Conservation (phyloP, 2,797 vertebrate genomes). For the Gallinago solitaria region DNA sequence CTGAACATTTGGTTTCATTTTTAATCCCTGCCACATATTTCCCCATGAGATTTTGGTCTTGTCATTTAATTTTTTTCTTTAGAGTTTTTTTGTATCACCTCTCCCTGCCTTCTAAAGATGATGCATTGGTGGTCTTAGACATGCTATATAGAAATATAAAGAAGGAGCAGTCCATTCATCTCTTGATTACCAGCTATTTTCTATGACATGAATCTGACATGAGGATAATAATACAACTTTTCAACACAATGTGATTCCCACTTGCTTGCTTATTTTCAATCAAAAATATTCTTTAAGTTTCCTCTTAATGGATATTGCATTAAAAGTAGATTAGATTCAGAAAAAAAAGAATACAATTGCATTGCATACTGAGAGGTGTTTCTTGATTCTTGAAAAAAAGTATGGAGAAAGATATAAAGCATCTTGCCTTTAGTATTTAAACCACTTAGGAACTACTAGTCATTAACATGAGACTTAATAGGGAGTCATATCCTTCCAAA, state of each 20-base stretch:
- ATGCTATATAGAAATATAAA: not conserved
- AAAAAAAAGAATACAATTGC: not conserved
- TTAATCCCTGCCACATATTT: not conserved
- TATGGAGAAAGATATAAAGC: not conserved
- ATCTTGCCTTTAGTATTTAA: not conserved
- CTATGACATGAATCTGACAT: not conserved
- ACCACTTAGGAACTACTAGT: not conserved
- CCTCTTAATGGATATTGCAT: not conserved
- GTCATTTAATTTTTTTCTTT: slow-evolving; percentile 1
- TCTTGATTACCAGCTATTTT: not conserved
- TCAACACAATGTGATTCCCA: not conserved
- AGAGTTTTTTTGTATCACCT: not conserved
- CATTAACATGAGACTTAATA: not conserved
- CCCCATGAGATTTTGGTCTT: not conserved
- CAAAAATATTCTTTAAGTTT: not conserved
- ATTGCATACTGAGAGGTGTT: not conserved
- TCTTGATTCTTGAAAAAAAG: not conserved
- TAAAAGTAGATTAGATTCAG: not conserved
- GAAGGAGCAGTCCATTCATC: not conserved
- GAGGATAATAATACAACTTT: not conserved
- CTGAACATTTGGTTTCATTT: slow-evolving; percentile 29
- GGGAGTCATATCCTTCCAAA: not conserved
- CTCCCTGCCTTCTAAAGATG: not conserved
- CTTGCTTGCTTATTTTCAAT: not conserved
- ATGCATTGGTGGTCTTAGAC: not conserved